Evolutionary conservation across 2,797 vertebrate species (phyloP).

Genomic region (Sciaenops ocellatus): DNA sequence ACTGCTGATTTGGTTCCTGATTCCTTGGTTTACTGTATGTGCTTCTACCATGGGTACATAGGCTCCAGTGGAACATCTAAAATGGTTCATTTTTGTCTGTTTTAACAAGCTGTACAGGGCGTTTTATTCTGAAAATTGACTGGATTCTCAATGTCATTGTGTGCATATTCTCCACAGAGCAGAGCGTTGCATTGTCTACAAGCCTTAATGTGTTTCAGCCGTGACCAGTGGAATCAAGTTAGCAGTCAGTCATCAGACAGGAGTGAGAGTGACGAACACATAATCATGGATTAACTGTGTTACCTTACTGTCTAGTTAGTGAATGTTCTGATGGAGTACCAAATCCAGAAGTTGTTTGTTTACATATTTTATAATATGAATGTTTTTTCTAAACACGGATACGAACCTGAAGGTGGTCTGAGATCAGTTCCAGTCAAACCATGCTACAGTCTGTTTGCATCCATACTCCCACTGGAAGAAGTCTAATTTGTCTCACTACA

Average conservation of each 20-base stretch:
- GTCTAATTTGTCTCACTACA: neutral
- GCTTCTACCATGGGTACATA: too few relatives aligned
- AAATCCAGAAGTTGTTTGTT: neutral
- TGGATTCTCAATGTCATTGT: too few relatives aligned
- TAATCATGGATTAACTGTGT: neutral
- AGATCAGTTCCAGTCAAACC: neutral
- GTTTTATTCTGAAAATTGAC: too few relatives aligned
- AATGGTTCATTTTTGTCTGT: too few relatives aligned
- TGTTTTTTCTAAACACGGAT: neutral
- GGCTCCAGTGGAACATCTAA: too few relatives aligned
- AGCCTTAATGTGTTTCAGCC: too few relatives aligned
- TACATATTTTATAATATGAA: neutral
- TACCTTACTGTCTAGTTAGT: neutral
- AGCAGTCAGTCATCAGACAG: neutral
- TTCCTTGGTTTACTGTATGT: too few relatives aligned
- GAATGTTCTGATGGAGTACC: neutral
- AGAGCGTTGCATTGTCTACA: too few relatives aligned
- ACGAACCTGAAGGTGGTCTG: neutral
- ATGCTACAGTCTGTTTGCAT: neutral
- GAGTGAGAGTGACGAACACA: neutral
- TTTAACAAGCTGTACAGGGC: too few relatives aligned
- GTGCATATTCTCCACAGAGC: too few relatives aligned
- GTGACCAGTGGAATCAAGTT: neutral
- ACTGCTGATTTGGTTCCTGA: neutral
- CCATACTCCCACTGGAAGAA: constrained; percentile 1